Evolutionary conservation across 37 sponge, comb jelly and placozoan species (phyloP), one percentile per base, ranked within the genome.

Genomic region (Geodia barretti): DNA sequence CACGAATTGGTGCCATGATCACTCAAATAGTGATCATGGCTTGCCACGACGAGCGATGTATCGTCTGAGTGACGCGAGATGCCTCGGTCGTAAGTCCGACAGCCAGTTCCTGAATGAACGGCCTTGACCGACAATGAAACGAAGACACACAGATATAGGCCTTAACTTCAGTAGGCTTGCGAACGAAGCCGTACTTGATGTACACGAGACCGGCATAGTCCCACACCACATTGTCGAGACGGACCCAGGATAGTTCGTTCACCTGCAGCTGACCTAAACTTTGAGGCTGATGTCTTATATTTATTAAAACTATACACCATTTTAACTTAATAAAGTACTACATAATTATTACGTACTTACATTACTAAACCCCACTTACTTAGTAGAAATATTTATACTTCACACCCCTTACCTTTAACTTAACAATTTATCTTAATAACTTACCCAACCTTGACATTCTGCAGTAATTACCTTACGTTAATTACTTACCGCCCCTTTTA

Each of bases 171-270:
- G 39, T 74, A 25, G 42, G 73, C 23, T 70, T 70, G 37, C 38
- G 67, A 29, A 47, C 73, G 71, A 17, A 28, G 20, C 73, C 82
- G 19, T 47, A 33, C 61, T 84, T 84, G 47, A 66, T 40, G 42
- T 39, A 31, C 17, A 75, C 9, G 29, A 69, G 77, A 8, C 84
- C 70, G 33, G 89, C 89, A 65, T 78, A 89, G 70, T 89, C 89
- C 1, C 83, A 62, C 28, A 75, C 84, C 11, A 79, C 75, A 33
- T 65, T 62, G 72, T 66, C 39, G 59, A 89, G 83, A 24, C 19
- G 68, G 30, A 39, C 68, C 75, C 60, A 74, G 76, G 4, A 75
- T 74, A 9, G 79, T 43, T 4, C 84, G 69, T 37, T 78, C 84
- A 20, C 8, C 58, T 5, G 89, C 1, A 83, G 72, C 42, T 65